Evolutionary conservation across 2,797 vertebrate species (phyloP).

Genomic region (Intellagama lesueurii): DNA sequence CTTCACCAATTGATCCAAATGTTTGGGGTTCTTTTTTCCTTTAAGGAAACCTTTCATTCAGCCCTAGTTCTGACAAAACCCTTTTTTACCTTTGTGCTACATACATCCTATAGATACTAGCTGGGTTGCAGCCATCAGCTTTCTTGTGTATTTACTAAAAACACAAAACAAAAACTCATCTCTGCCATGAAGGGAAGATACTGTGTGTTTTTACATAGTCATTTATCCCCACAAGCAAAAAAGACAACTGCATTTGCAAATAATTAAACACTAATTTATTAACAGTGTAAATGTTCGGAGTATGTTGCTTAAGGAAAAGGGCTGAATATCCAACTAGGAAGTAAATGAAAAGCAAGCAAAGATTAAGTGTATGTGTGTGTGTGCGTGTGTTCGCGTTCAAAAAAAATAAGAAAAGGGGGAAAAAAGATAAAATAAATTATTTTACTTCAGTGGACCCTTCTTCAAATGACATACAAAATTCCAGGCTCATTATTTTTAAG

Average conservation of each 20-base stretch:
- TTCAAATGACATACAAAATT: not conserved
- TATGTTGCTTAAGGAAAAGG: conserved; percentile 9
- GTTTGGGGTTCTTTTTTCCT: not conserved
- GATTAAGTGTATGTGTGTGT: not conserved
- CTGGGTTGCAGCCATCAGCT: not conserved
- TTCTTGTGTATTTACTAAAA: not conserved
- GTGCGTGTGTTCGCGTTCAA: not conserved
- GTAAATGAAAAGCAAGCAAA: conserved; percentile 18
- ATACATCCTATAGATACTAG: not conserved
- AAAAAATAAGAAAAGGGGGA: not conserved
- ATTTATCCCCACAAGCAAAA: conserved; percentile 3
- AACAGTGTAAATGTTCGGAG: not conserved
- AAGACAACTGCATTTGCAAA: conserved; percentile 17
- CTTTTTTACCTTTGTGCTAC: not conserved
- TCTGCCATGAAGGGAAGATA: not conserved
- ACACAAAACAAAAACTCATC: not conserved
- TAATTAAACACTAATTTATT: conserved; percentile 32
- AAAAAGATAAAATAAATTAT: not conserved
- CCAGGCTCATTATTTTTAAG: conserved; percentile 20
- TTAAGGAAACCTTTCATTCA: not conserved
- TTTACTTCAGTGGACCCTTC: conserved; percentile 14
- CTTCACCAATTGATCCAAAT: not conserved
- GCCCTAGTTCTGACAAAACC: not conserved
- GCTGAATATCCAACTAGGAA: not conserved
- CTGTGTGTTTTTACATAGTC: not conserved